These are phyloP conservation scores for rat (Rattus norvegicus) DNA, from an alignment of 2,113 vertebrate species.

Conservation along the genomic window DNA sequence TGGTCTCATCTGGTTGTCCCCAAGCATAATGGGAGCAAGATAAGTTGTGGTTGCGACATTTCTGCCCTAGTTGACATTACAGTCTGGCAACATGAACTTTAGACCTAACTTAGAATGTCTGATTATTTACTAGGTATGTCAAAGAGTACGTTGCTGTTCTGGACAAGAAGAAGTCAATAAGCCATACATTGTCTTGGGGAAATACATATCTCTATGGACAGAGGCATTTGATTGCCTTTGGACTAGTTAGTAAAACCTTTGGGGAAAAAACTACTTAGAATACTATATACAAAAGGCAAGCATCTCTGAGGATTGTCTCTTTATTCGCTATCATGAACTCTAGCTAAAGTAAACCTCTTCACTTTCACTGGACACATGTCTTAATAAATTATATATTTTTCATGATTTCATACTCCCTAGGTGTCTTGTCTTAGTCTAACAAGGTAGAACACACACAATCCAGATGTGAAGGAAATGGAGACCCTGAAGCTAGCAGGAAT, in stretches of 20 bases:
- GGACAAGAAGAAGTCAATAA: constrained; percentile 69
- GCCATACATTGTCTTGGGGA: neutral
- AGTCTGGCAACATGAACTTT: constrained; percentile 43
- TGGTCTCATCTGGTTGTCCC: neutral
- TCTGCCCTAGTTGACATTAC: neutral
- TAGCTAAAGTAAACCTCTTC: constrained; percentile 44
- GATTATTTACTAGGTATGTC: constrained; percentile 21
- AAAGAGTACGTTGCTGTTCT: constrained; percentile 23
- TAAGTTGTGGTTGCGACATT: neutral
- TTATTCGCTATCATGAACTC: constrained; percentile 43
- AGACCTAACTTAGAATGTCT: constrained; percentile 32
- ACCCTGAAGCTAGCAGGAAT: neutral
- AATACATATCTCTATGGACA: constrained; percentile 22
- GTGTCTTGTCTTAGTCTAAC: constrained; percentile 44
- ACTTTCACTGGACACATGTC: neutral
- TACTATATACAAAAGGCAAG: constrained; percentile 54
- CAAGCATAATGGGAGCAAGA: neutral
- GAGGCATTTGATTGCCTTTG: constrained; percentile 41
- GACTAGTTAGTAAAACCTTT: constrained; percentile 58
- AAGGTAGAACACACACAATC: neutral
- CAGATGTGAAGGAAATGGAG: neutral
- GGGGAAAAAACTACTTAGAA: constrained; percentile 50
- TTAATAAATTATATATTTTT: constrained; percentile 40
- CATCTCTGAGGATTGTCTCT: constrained; percentile 14
- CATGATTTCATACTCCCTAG: neutral